Evolutionary conservation across 2,888 invertebrate species (phyloP), one percentile per base, ranked within the genome.

Genomic region (Ctenicera cuprea): DNA sequence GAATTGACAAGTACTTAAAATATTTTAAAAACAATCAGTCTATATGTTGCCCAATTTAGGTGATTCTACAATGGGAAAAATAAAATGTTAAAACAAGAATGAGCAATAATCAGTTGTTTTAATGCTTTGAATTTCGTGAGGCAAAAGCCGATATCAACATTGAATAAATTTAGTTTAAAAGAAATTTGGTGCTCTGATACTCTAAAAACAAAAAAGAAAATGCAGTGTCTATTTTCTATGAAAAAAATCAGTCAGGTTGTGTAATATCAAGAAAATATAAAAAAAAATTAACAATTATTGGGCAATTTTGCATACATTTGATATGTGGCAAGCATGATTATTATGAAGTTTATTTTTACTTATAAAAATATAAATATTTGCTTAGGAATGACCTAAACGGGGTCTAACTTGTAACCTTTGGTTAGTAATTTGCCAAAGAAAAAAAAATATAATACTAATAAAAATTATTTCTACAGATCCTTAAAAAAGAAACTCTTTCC

Each of bases 311-410:
- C 12, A 20, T 20, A 33, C 37, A 22, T 33, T 50, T 73, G 73
- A 73, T 73, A 73, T 73, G 73, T 70, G 73, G 73, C 57, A 69
- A 73, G 73, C 73, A 68, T 41, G 71, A 63, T 64, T 33, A 38
- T 61, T 48, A 43, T 70, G 70, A 63, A 63, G 57, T n/a, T n/a
- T n/a, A n/a, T n/a, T 59, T 70, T 74, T 57, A 70, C 66, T 61
- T 71, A 71, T 57, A 74, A 74, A 74, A 70, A 70, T 66, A 73
- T 73, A 73, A 65, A 73, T 71, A 73, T 68, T 57, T 41, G 63
- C 57, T 54, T 66, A 65, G 66, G 66, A 71, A 71, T 71, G 65
- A 66, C 65, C 59, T 71, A 71, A 71, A 67, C 50, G 62, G 38
- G 41, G 43, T 62, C 65, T 71, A 71, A 73, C 22, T 52, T 30